Evolutionary conservation across 2,888 invertebrate species (phyloP), one percentile per base, ranked within the genome.

Genomic region (Cephus sareptanus): DNA sequence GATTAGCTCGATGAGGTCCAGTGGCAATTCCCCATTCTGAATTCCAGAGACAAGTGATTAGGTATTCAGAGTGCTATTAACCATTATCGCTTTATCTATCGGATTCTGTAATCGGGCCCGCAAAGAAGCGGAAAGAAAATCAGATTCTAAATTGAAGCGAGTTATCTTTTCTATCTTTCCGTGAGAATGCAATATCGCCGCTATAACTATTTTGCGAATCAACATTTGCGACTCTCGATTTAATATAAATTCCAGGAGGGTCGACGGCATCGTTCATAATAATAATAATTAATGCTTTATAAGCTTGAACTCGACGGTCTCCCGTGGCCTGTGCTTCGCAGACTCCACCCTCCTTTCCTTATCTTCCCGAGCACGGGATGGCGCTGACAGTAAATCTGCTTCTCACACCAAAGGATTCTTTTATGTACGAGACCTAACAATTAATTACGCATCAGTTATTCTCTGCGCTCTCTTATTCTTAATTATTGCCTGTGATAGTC

Each of bases 1-100:
- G 82, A 81, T 81, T 81, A 82, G 79, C 77, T 79, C 79, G 82
- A 79, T 79, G 82, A 80, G 80, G 81, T 80, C 77, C 81, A 79
- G 81, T 40, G 15, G 15, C 40, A 37, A 4, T 37, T 34, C 9
- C 9, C 4, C 37, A 37, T 13, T 37, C 4, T 15, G 37, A 37
- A 37, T 37, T 37, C 4, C 13, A 37, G 13, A 37, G 79, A 76
- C 82, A 79, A 82, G 79, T 79, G 81, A 82, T 82, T 80, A 80
- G 81, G 80, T 76, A 80, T 82, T 82, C 69, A n/a, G 73, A 78
- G n/a, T 15, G 0, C 40, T 15, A 13, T 40, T 15, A 15, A 40
- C 40, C 15, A 15, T 40, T 40, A 40, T 15, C 15, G 15, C 15
- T 15, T 40, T 15, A 15, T 40, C 40, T 40, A 40, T 40, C 40